phyloP scores from a whole-genome alignment of 2,888 invertebrate species.

The Standfussiana lucernea region DNA sequence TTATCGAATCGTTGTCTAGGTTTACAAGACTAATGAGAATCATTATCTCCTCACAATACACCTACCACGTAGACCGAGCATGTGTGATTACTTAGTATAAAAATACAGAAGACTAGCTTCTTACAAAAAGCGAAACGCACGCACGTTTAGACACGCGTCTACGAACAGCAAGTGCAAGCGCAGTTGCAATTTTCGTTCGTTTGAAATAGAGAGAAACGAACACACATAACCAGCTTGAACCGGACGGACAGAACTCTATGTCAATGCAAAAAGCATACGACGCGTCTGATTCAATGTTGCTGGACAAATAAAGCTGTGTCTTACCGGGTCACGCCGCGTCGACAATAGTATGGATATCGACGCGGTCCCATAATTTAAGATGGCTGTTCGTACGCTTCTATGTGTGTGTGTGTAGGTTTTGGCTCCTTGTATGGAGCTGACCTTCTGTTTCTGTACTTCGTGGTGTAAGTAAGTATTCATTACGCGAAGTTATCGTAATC shows the following conservation, averaged over 20 bases:
- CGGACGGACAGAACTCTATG: neutral
- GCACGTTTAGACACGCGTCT: neutral
- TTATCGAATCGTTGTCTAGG: neutral
- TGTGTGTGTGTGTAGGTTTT: neutral
- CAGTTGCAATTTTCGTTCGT: neutral
- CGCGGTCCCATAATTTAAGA: neutral
- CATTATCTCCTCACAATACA: neutral
- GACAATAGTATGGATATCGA: neutral
- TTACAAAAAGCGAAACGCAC: no score
- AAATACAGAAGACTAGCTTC: neutral
- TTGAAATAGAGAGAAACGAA: neutral
- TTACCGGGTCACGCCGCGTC: neutral
- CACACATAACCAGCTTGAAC: neutral
- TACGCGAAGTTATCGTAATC: slow-evolving; percentile 44
- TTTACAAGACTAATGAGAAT: slow-evolving; percentile 12
- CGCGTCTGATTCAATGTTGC: neutral
- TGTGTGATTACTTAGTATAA: neutral
- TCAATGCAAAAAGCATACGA: neutral
- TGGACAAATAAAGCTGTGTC: neutral
- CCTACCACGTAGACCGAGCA: neutral
- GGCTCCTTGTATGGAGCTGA: neutral
- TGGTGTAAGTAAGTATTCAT: slow-evolving; percentile 19
- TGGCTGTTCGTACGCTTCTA: no score
- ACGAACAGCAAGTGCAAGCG: neutral
- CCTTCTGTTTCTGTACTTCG: neutral